A percentile compares a stretch with the other conserved stretches of the same genome.
Evolutionary conservation across 2,797 vertebrate species (phyloP).

Genomic region (Lateolabrax maculatus): DNA sequence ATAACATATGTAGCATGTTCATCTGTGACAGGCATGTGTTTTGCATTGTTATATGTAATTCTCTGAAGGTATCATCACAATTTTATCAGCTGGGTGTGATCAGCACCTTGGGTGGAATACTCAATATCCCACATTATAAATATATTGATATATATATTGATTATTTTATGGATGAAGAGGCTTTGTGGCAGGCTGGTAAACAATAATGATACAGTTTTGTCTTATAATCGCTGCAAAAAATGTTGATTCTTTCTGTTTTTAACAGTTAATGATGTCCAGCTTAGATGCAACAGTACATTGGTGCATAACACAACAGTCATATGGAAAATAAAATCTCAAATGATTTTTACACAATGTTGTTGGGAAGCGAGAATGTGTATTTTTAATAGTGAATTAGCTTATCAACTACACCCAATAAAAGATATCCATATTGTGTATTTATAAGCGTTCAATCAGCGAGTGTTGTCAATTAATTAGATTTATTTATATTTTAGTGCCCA

Average conservation of each 20-base stretch:
- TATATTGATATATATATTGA: neutral
- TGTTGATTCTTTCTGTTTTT: neutral
- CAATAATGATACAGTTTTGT: neutral
- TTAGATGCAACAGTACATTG: neutral
- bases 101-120: neutral
- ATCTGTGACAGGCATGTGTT: slow-evolving; percentile 1
- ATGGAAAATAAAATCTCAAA: neutral
- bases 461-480: neutral
- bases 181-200: neutral
- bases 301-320: neutral
- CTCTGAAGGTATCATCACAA: neutral
- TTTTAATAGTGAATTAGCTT: neutral
- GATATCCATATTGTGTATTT: neutral
- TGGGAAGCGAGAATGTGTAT: neutral
- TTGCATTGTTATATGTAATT: neutral
- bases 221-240: neutral
- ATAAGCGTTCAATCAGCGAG: neutral
- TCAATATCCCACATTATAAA: neutral
- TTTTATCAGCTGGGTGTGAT: slow-evolving; percentile 5
- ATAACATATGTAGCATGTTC: slow-evolving; percentile 33
- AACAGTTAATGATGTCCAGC: neutral
- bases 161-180: neutral
- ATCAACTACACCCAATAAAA: neutral
- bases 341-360: neutral
- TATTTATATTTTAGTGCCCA: neutral